Evolutionary conservation across 2,888 invertebrate genomes (phyloP).

Genomic region (Epistrophe eligans): DNA sequence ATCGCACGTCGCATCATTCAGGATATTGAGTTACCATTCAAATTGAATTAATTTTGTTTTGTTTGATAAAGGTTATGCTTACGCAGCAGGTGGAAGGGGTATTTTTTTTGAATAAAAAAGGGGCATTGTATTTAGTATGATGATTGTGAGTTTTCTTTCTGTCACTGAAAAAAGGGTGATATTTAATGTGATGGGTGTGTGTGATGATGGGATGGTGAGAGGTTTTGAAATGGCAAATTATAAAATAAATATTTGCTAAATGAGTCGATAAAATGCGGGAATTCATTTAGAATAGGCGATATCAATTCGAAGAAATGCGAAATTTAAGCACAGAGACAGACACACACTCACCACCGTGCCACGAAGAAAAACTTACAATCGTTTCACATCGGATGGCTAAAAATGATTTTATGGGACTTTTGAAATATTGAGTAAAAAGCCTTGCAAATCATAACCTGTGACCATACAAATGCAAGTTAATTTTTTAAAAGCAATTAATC

Average conservation of each 20-base stretch:
- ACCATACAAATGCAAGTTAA: too few relatives aligned
- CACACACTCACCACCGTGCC: too few relatives aligned
- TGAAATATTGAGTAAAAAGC: too few relatives aligned
- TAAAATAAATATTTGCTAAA: slow-evolving; percentile 71
- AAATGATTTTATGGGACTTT: too few relatives aligned
- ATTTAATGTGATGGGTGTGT: slow-evolving; percentile 40
- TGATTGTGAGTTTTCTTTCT: slow-evolving; percentile 22
- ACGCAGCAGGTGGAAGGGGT: neutral
- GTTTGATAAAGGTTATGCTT: slow-evolving; percentile 71
- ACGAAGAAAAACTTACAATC: too few relatives aligned
- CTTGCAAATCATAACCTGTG: too few relatives aligned
- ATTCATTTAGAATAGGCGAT: slow-evolving; percentile 38
- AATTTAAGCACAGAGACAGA: too few relatives aligned
- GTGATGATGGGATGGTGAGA: slow-evolving; percentile 68
- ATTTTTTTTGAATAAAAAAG: neutral
- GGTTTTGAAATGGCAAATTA: slow-evolving; percentile 72
- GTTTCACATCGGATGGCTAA: too few relatives aligned
- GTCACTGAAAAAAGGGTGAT: slow-evolving; percentile 42
- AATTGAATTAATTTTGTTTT: slow-evolving; percentile 76
- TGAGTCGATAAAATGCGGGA: slow-evolving; percentile 45
- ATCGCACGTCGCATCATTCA: neutral
- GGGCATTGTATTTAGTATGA: slow-evolving; percentile 6
- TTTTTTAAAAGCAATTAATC: too few relatives aligned
- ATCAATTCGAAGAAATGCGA: neutral
- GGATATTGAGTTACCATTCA: slow-evolving; percentile 74